Conservation (phyloP, 1,140 invertebrate species). For the Sycobia sp. region DNA sequence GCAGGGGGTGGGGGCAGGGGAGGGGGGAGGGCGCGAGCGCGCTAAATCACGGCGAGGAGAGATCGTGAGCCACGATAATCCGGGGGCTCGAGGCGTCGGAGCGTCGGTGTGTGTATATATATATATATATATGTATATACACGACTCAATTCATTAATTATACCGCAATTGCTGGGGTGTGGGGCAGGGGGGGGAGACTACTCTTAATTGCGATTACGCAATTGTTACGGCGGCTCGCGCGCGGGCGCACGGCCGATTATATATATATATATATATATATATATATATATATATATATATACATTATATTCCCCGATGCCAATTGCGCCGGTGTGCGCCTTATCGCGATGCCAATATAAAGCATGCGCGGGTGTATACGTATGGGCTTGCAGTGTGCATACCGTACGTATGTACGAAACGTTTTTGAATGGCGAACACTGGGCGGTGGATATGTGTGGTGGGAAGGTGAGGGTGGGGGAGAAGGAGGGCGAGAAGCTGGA, state of each 20-base stretch:
- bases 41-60: constrained; percentile 6
- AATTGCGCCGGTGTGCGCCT: constrained; percentile 18
- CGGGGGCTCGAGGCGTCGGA: constrained; percentile 26
- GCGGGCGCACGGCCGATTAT: too few species aligned
- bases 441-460: too few species aligned
- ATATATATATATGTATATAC: too few species aligned
- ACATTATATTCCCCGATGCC: constrained; percentile 16
- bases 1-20: too few species aligned
- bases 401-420: constrained; percentile 13
- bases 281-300: too few species aligned
- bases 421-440: constrained; percentile 14
- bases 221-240: constrained; percentile 26
- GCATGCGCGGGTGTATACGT: too few species aligned
- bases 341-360: too few species aligned
- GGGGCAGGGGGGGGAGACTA: not conserved
- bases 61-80: constrained; percentile 24
- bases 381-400: too few species aligned
- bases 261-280: too few species aligned
- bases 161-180: constrained; percentile 18
- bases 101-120: too few species aligned
- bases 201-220: constrained; percentile 29
- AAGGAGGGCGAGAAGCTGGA: not conserved
- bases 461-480: not conserved
- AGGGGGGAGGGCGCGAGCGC: not conserved
- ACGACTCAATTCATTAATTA: constrained; percentile 33